These are phyloP conservation scores for Spilosoma lubricipeda DNA, from an alignment of 2,888 invertebrate species.

Conservation along the genomic window DNA sequence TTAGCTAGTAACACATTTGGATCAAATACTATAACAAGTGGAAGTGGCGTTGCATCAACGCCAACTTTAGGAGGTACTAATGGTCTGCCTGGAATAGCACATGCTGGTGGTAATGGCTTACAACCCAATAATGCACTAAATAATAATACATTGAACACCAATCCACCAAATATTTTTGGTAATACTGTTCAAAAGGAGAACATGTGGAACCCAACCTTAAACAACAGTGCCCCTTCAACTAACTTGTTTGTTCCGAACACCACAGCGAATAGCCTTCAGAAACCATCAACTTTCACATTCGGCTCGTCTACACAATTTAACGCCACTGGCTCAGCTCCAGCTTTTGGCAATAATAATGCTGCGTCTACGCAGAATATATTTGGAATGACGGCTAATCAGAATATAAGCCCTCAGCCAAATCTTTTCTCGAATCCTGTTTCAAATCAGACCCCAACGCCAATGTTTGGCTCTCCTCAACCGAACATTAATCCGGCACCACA, in stretches of 20 bases:
- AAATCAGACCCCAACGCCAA: slow-evolving; percentile 53
- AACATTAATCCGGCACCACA: slow-evolving; percentile 47
- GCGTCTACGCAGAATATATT: slow-evolving; percentile 62
- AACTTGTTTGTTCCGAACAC: slow-evolving; percentile 63
- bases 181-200: slow-evolving; percentile 63
- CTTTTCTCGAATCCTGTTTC: slow-evolving; percentile 60
- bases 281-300: slow-evolving; percentile 67
- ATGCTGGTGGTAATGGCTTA: slow-evolving; percentile 46
- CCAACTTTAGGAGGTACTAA: slow-evolving; percentile 42
- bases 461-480: slow-evolving; percentile 63
- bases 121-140: slow-evolving; percentile 39
- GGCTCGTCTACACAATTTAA: slow-evolving; percentile 64
- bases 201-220: slow-evolving; percentile 61
- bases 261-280: slow-evolving; percentile 55
- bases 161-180: slow-evolving; percentile 57
- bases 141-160: slow-evolving; percentile 35
- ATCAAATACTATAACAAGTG: slow-evolving; percentile 22
- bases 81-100: slow-evolving; percentile 49
- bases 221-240: slow-evolving; percentile 46
- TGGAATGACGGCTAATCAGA: slow-evolving; percentile 59
- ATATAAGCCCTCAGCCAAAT: slow-evolving; percentile 52
- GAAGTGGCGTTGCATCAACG: slow-evolving; percentile 26
- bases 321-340: slow-evolving; percentile 46
- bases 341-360: slow-evolving; percentile 57
- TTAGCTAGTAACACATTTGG: slow-evolving; percentile 28